These are phyloP conservation scores for Saxidomus purpurata DNA, from an alignment of 1,140 invertebrate species.

Conservation along the genomic window DNA sequence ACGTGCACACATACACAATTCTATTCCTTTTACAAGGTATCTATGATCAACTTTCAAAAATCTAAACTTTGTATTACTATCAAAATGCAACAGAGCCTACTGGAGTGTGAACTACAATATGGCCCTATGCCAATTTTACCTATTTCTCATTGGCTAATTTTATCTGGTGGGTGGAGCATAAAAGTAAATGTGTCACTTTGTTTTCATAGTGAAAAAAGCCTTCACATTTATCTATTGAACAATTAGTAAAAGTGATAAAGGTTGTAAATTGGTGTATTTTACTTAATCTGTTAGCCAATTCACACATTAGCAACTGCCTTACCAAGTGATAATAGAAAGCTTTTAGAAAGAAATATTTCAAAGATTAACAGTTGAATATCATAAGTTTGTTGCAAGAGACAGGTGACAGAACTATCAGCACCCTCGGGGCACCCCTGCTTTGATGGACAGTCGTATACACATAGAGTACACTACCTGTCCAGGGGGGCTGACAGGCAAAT, in stretches of 20 bases:
- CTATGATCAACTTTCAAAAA: neutral
- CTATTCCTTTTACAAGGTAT: neutral
- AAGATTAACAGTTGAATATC: neutral
- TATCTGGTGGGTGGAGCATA: neutral
- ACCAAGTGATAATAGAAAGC: neutral
- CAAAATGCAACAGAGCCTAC: neutral
- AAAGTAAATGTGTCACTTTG: neutral
- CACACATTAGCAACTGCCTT: neutral
- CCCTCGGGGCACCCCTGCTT: neutral
- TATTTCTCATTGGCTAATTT: neutral
- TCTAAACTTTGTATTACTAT: neutral
- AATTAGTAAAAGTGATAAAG: neutral
- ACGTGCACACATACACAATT: neutral
- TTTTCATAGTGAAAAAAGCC: neutral
- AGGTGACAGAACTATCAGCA: neutral
- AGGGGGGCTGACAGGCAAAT: neutral
- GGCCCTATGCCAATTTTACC: constrained; percentile 9
- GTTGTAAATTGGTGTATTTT: neutral
- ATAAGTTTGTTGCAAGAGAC: too few species aligned
- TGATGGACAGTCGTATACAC: neutral
- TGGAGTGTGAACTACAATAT: constrained; percentile 4
- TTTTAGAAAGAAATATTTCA: neutral
- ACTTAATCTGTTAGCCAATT: neutral
- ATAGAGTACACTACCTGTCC: neutral
- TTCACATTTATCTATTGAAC: constrained; percentile 24